These are phyloP conservation scores for Trichonephila clavipes DNA, from an alignment of 1,140 invertebrate species.

Conservation along the genomic window DNA sequence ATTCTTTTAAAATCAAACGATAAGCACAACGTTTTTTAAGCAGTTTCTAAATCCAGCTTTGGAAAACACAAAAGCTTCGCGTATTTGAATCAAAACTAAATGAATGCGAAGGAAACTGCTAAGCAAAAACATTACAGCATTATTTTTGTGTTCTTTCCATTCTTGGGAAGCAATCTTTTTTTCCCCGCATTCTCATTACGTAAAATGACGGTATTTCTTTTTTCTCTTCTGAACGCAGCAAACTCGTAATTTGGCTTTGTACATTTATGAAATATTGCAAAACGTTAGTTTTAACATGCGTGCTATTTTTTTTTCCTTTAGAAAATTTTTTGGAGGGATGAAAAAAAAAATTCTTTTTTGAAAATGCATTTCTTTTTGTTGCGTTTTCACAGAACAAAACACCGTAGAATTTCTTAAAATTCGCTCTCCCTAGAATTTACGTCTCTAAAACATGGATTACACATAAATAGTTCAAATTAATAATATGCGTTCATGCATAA, in stretches of 20 bases:
- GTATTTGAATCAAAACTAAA: slow-evolving; percentile 50
- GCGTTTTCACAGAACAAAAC: not conserved
- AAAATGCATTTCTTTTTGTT: slow-evolving; percentile 14
- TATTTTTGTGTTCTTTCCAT: slow-evolving; percentile 57
- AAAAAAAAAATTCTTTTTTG: not conserved
- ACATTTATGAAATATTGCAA: slow-evolving; percentile 63
- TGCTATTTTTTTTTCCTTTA: slow-evolving; percentile 13
- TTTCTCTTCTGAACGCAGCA: not conserved
- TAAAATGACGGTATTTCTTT: slow-evolving; percentile 65
- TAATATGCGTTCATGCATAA: not conserved
- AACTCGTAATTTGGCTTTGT: slow-evolving; percentile 64
- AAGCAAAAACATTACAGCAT: slow-evolving; percentile 53
- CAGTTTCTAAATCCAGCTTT: slow-evolving; percentile 4
- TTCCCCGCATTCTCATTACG: slow-evolving; percentile 57
- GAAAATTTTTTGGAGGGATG: not conserved
- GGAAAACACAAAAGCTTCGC: not conserved
- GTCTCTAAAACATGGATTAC: not conserved
- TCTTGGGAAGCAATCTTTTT: slow-evolving; percentile 49
- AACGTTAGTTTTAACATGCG: slow-evolving; percentile 59
- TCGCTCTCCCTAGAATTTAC: not conserved
- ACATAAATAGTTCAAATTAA: slow-evolving; percentile 17
- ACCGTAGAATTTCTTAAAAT: slow-evolving; percentile 16
- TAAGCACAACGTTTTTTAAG: not conserved
- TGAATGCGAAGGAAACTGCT: slow-evolving; percentile 32
- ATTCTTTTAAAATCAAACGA: not conserved